A percentile compares a stretch with the other conserved stretches of the same genome.
phyloP scores from a whole-genome alignment of 2,888 invertebrate species.

The Sarcophaga carnaria region DNA sequence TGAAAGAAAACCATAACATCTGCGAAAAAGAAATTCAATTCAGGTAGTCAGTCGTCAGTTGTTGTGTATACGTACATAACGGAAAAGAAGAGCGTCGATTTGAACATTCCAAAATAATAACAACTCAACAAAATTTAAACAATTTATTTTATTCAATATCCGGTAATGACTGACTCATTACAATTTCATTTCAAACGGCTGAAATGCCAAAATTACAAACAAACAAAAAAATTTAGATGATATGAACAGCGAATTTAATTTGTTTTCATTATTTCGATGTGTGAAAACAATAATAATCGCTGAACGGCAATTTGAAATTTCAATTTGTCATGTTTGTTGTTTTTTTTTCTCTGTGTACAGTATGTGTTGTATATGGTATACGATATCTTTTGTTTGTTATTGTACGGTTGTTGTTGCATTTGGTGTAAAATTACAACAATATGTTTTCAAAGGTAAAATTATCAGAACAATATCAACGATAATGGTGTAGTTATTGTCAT shows the following conservation, averaged over 20 bases:
- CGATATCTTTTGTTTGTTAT: background rate
- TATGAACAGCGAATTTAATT: background rate
- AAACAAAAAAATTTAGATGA: slow-evolving; percentile 5
- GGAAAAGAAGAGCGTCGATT: slow-evolving; percentile 36
- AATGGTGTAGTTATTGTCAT: background rate
- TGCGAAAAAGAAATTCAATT: slow-evolving; percentile 42
- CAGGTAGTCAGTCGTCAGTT: slow-evolving; percentile 45
- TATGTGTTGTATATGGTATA: background rate
- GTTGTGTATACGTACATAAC: background rate
- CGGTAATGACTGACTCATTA: slow-evolving; percentile 53
- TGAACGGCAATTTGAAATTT: slow-evolving; percentile 36
- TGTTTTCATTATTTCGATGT: slow-evolving; percentile 16
- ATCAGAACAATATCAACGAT: background rate
- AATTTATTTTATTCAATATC: slow-evolving; percentile 55
- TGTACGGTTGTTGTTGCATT: slow-evolving; percentile 7
- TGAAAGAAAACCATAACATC: slow-evolving; percentile 43
- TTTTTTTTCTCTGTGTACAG: too few species aligned
- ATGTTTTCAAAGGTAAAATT: slow-evolving; percentile 1
- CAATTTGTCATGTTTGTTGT: slow-evolving; percentile 32
- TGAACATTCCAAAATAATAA: slow-evolving; percentile 27
- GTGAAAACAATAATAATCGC: slow-evolving; percentile 44
- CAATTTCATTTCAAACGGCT: slow-evolving; percentile 5
- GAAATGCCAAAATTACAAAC: slow-evolving; percentile 5
- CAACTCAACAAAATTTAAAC: slow-evolving; percentile 7
- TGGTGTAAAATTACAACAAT: slow-evolving; percentile 46